Conservation (phyloP, 30 jellyfish, hydroid and myxozoan species). For the Chironex yamaguchii region DNA sequence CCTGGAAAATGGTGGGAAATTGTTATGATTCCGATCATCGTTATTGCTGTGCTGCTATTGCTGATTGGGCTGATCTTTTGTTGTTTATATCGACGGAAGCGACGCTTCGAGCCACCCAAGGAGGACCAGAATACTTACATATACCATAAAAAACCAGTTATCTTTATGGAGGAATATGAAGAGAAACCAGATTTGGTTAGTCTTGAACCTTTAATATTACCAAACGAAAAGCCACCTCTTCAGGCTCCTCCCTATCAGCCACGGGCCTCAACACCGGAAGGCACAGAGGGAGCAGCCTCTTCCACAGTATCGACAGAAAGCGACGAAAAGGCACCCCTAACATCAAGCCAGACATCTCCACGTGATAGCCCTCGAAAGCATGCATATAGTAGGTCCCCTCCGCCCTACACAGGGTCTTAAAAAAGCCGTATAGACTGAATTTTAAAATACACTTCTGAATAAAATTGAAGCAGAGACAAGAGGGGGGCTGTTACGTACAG, state of each 20-base stretch:
- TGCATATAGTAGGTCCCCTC: conserved; percentile 75
- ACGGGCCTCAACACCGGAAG: conserved; percentile 88
- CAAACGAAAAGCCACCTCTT: conserved; percentile 88
- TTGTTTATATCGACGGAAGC: conserved; percentile 82
- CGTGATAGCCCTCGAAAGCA: conserved; percentile 76
- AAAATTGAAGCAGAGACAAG: too few species aligned
- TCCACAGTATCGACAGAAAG: conserved; percentile 86
- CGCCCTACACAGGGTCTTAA: conserved; percentile 71
- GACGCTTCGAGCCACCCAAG: conserved; percentile 82
- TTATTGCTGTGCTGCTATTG: conserved; percentile 76
- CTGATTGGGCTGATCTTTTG: conserved; percentile 80
- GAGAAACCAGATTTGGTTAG: conserved; percentile 89
- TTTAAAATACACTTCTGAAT: too few species aligned
- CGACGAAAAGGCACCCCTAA: conserved; percentile 81
- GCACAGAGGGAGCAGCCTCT: conserved; percentile 83
- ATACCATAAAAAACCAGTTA: conserved; percentile 91
- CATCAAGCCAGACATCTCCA: conserved; percentile 73
- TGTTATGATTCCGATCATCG: conserved; percentile 89
- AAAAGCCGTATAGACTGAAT: too few species aligned
- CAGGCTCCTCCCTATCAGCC: conserved; percentile 79
- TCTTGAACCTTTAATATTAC: conserved; percentile 84
- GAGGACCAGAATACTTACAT: conserved; percentile 75
- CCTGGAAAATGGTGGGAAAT: conserved; percentile 80
- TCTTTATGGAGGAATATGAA: conserved; percentile 89
- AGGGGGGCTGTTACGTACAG: too few species aligned